phyloP scores from a whole-genome alignment of 2,113 vertebrate species.

The Vulpes ferrilata region DNA sequence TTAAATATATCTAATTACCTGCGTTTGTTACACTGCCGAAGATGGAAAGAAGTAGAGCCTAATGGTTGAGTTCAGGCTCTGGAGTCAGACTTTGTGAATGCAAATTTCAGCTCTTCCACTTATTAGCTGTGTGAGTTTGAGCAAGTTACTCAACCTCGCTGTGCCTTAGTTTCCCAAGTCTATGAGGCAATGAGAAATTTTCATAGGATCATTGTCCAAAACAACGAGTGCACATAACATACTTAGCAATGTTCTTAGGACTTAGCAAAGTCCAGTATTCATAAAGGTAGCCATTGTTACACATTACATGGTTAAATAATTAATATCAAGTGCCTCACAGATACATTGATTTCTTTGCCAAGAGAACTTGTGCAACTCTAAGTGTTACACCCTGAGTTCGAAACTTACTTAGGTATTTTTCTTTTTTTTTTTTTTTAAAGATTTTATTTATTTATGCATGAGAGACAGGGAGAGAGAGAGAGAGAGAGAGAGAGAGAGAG shows the following conservation, averaged over 20 bases:
- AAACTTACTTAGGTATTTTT: neutral
- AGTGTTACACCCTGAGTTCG: constrained; percentile 30
- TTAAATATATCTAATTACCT: neutral
- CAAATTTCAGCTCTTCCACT: neutral
- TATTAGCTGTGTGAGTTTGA: constrained; percentile 21
- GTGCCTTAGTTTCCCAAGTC: constrained; percentile 5
- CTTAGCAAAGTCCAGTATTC: neutral
- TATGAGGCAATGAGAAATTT: neutral
- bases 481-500: no score
- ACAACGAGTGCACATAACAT: neutral
- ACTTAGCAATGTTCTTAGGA: neutral
- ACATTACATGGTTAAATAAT: neutral
- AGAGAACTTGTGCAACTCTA: neutral
- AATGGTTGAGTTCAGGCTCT: neutral
- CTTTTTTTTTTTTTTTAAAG: no score
- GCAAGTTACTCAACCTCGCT: neutral
- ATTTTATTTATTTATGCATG: no score
- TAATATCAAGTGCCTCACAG: neutral
- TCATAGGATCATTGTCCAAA: neutral
- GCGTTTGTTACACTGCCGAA: neutral
- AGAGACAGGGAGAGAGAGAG: no score
- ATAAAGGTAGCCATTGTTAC: neutral
- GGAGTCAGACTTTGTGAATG: neutral
- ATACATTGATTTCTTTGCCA: constrained; percentile 45
- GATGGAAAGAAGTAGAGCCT: neutral